A percentile compares a stretch with the other conserved stretches of the same genome.
These are phyloP conservation scores for Peromyscus maniculatus DNA, from an alignment of 2,113 vertebrate species.

Conservation along the genomic window DNA sequence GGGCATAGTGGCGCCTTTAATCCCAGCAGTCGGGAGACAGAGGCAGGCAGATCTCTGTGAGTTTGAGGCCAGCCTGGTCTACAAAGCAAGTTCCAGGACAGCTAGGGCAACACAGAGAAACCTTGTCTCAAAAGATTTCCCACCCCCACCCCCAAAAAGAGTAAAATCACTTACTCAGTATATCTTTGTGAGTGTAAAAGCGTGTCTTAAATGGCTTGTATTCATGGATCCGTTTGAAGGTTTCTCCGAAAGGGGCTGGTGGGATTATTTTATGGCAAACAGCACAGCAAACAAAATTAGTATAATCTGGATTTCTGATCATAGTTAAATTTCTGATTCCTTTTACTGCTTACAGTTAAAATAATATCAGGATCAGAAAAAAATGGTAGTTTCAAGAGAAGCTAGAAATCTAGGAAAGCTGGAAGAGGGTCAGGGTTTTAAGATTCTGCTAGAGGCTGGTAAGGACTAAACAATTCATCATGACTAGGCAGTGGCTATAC, in stretches of 20 bases:
- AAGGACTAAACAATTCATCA: constrained; percentile 13
- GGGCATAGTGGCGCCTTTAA: background rate
- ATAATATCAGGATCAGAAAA: constrained; percentile 35
- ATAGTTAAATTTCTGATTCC: constrained; percentile 63
- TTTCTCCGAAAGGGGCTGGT: constrained; percentile 72
- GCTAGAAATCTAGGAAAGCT: constrained; percentile 54
- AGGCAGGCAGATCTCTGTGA: background rate
- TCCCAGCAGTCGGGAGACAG: background rate
- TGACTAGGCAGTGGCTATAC: constrained; percentile 36
- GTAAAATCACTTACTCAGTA: constrained; percentile 78
- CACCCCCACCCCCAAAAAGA: background rate
- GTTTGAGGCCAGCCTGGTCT: no score
- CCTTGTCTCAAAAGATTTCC: background rate
- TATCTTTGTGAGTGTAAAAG: constrained; percentile 83
- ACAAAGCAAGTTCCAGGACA: background rate
- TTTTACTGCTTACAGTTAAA: constrained; percentile 55
- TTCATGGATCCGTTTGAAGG: constrained; percentile 80
- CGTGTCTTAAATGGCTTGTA: constrained; percentile 83
- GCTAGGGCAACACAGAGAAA: background rate
- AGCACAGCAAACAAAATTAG: constrained; percentile 85
- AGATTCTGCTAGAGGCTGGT: constrained; percentile 31
- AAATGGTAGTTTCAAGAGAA: constrained; percentile 53
- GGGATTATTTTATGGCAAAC: constrained; percentile 84
- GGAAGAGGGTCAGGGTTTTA: constrained; percentile 24
- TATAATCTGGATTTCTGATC: constrained; percentile 80